A percentile compares a stretch with the other conserved stretches of the same genome.
phyloP scores from a whole-genome alignment of 53 echinoderm and acorn worm species.

The Astropecten irregularis region DNA sequence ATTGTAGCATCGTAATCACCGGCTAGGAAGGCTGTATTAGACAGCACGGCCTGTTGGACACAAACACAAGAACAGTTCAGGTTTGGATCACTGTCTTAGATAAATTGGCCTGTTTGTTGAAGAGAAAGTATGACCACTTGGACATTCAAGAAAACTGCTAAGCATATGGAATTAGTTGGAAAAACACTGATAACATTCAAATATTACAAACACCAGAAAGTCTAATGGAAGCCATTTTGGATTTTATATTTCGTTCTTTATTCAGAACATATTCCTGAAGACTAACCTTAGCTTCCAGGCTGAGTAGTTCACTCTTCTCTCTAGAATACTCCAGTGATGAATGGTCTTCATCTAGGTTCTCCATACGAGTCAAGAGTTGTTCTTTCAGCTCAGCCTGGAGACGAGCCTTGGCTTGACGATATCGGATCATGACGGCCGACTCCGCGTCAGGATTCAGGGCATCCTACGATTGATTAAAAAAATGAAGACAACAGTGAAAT shows the following conservation, averaged over 20 bases:
- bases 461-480: conserved; percentile 59
- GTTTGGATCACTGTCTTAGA: not conserved
- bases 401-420: conserved; percentile 93
- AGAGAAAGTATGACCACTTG: too few species aligned
- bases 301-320: conserved; percentile 86
- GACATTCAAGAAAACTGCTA: not conserved
- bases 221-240: too few species aligned
- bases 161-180: not conserved
- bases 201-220: too few species aligned
- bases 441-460: conserved; percentile 97
- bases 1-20: conserved; percentile 96
- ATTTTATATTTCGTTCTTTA: too few species aligned
- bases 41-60: conserved; percentile 67
- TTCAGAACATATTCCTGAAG: too few species aligned
- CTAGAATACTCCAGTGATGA: conserved; percentile 85
- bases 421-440: conserved; percentile 77
- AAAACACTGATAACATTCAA: too few species aligned
- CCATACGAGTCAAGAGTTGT: conserved; percentile 90
- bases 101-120: not conserved
- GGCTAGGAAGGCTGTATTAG: conserved; percentile 78
- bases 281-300: conserved; percentile 89
- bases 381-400: conserved; percentile 91
- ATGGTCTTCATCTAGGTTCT: conserved; percentile 91
- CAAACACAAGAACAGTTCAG: too few species aligned
- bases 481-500: too few species aligned